Evolutionary conservation across 1,140 invertebrate genomes (phyloP), one percentile per base, ranked within the genome.

Genomic region (Helicoverpa armigera): DNA sequence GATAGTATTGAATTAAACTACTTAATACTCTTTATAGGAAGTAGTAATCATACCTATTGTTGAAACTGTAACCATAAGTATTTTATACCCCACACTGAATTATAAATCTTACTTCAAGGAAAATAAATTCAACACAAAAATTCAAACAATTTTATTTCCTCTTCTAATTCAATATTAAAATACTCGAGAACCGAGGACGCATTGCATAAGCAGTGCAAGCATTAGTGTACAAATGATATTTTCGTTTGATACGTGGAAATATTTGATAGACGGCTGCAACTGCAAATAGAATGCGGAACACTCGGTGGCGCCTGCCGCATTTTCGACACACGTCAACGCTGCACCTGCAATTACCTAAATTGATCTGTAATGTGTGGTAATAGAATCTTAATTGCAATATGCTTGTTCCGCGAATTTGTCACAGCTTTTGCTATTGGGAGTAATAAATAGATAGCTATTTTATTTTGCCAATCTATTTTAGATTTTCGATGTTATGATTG

Each of bases 231-330:
- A 58, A 58, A 60, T 60, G 54, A 74, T 58, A 74, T 74, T 74
- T 58, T 43, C 43, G 29, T 58, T 69, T 31, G 12, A 58, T 58
- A 74, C 72, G 31, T 58, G 53, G 53, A 74, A 60, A 74, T 74
- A 48, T 43, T 74, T 43, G 72, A 74, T 74, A 48, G 56, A 60
- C 72, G n/a, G 9, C 23, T 58, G 54, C 72, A 74, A 74, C 72
- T 73, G 61, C 48, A 81, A 81, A 81, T 81, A 81, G 80, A 76
- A 81, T 63, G 80, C 80, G 80, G 80, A 81, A 81, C 10, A 16
- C 63, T 63, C 73, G 63, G 14, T 73, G 67, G 31, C 72, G 29
- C 54, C 53, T 73, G 35, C 56, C 53, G 72, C 72, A 74, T 74
- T 43, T 60, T 69, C n/a, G 31, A 60, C 51, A 56, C 48, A 69